A percentile compares a stretch with the other conserved stretches of the same genome.
Evolutionary conservation across 2,797 vertebrate genomes (phyloP).

Genomic region (Manis javanica): DNA sequence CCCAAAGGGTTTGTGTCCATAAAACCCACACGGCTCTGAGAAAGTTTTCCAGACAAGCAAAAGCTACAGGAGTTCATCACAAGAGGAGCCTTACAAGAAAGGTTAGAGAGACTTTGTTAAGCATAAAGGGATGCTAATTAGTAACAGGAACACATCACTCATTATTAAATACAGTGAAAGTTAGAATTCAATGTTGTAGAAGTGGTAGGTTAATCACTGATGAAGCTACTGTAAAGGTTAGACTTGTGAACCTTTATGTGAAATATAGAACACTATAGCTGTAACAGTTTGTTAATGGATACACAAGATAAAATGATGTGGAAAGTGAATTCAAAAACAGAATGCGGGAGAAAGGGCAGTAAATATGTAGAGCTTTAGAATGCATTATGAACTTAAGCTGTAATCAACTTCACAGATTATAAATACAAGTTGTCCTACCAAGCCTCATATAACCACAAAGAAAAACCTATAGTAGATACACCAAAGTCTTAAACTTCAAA

Average conservation of each 20-base stretch:
- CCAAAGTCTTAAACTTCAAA: not conserved
- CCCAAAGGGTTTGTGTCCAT: not conserved
- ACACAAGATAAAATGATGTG: not conserved
- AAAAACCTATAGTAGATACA: not conserved
- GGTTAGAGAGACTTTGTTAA: not conserved
- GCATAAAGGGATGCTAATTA: not conserved
- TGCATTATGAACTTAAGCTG: not conserved
- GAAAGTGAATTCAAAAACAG: not conserved
- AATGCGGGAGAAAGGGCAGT: not conserved
- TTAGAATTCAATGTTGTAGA: not conserved
- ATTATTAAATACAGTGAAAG: not conserved
- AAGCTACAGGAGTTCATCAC: not conserved
- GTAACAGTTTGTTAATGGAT: not conserved
- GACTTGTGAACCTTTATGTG: not conserved
- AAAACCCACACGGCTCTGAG: not conserved
- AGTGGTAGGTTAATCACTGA: not conserved
- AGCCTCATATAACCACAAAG: not conserved
- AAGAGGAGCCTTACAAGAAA: not conserved
- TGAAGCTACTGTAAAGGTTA: not conserved
- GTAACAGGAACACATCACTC: not conserved
- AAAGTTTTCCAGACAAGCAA: not conserved
- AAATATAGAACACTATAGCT: not conserved
- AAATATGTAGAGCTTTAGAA: not conserved
- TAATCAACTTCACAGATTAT: not conserved
- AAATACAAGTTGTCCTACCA: not conserved